Evolutionary conservation across 2,797 vertebrate genomes (phyloP).

Genomic region (Limnodromus scolopaceus): DNA sequence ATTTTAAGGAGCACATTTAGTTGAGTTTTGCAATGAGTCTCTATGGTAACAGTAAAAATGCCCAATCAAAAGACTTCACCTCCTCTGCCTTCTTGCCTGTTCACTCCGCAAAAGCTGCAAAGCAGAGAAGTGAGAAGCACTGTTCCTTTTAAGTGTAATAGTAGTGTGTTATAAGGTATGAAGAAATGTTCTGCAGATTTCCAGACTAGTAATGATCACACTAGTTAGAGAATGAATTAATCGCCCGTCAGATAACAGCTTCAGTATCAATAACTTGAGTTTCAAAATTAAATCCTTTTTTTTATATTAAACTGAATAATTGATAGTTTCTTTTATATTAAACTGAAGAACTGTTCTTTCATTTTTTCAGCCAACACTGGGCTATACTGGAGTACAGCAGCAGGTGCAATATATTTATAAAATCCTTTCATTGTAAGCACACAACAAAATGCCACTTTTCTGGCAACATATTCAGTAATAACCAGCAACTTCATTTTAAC

Average conservation of each 20-base stretch:
- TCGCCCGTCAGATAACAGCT: neutral
- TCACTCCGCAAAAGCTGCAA: conserved; percentile 14
- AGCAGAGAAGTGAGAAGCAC: neutral
- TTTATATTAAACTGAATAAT: neutral
- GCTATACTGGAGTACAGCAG: neutral
- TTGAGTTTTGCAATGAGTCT: conserved; percentile 39
- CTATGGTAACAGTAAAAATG: conserved; percentile 54
- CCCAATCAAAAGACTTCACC: conserved; percentile 43
- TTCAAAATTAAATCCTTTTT: neutral
- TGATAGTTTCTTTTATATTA: neutral
- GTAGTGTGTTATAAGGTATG: neutral
- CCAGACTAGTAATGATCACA: neutral
- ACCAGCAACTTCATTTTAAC: neutral
- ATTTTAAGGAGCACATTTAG: conserved; percentile 42
- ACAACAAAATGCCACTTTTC: neutral
- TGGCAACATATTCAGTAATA: neutral
- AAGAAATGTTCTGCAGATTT: neutral
- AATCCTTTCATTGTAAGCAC: neutral
- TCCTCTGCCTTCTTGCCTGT: neutral
- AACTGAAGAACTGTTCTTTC: neutral
- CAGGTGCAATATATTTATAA: neutral
- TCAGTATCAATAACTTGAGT: neutral
- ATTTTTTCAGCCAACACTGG: neutral
- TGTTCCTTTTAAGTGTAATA: neutral
- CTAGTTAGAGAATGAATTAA: neutral